Evolutionary conservation across 2,888 invertebrate species (phyloP).

Genomic region (Chloroclysta siterata): DNA sequence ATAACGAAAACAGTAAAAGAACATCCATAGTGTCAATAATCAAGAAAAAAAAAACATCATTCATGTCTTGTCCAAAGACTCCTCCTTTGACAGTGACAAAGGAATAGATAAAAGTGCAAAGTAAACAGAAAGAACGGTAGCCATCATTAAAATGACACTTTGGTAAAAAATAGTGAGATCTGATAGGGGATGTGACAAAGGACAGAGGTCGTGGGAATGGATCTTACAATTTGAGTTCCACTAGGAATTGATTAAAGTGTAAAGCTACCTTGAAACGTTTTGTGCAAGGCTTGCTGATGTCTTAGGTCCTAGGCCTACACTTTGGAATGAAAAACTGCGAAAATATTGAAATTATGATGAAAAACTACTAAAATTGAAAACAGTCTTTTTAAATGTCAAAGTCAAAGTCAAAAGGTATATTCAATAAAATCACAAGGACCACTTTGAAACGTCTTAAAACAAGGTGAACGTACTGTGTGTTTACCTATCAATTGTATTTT

Average conservation of each 20-base stretch:
- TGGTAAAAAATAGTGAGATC: slow-evolving; percentile 54
- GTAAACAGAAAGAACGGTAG: slow-evolving; percentile 72
- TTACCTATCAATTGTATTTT: too few relatives aligned
- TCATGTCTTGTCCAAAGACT: slow-evolving; percentile 74
- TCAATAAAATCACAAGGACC: too few relatives aligned
- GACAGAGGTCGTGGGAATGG: slow-evolving; percentile 43
- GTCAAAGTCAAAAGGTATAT: too few relatives aligned
- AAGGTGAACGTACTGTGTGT: too few relatives aligned
- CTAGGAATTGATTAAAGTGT: slow-evolving; percentile 22
- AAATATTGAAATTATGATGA: too few relatives aligned
- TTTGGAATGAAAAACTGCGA: too few relatives aligned
- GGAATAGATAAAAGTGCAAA: slow-evolving; percentile 72
- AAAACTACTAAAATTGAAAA: too few relatives aligned
- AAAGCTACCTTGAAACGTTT: slow-evolving; percentile 4
- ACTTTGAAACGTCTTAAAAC: too few relatives aligned
- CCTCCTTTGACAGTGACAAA: slow-evolving; percentile 67
- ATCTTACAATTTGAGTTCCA: slow-evolving; percentile 34
- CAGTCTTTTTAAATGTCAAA: too few relatives aligned
- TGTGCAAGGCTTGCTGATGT: background rate
- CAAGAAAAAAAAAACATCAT: slow-evolving; percentile 60
- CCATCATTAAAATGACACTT: slow-evolving; percentile 75
- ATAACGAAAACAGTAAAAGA: slow-evolving; percentile 42
- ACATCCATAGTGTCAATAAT: slow-evolving; percentile 53
- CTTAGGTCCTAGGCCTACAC: too few relatives aligned
- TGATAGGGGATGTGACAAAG: slow-evolving; percentile 50